phyloP scores from a whole-genome alignment of 2,888 invertebrate genomes.

The Mesodorylaimus sp. region DNA sequence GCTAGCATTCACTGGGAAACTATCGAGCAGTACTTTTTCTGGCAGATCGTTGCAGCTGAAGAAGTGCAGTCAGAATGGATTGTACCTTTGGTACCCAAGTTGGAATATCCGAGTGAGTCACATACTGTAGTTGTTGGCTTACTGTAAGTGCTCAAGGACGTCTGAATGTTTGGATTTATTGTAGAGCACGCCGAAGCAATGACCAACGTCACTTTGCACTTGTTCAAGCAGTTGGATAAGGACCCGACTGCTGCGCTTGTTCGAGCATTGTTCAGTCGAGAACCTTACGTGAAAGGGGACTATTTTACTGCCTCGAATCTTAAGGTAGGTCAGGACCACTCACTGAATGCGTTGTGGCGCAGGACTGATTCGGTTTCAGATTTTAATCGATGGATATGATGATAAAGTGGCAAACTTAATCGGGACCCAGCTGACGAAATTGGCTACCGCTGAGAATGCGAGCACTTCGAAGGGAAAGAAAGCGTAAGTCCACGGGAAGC shows the following conservation, averaged over 20 bases:
- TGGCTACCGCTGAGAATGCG: conserved; percentile 45
- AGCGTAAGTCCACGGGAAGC: no score
- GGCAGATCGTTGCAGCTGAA: conserved; percentile 85
- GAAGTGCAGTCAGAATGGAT: conserved; percentile 79
- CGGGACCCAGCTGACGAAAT: conserved; percentile 32
- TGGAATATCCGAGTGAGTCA: conserved; percentile 31
- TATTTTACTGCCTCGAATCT: conserved; percentile 73
- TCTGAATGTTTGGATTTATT: conserved; percentile 9
- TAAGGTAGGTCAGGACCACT: conserved; percentile 35
- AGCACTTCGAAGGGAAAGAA: conserved; percentile 81
- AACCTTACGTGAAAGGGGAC: conserved; percentile 42
- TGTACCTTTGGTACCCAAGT: conserved; percentile 54
- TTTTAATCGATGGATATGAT: conserved; percentile 82
- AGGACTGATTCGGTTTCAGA: conserved; percentile 11
- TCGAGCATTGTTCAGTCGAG: conserved; percentile 50
- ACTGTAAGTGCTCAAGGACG: not conserved
- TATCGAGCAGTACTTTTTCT: conserved; percentile 85
- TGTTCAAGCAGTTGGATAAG: conserved; percentile 50
- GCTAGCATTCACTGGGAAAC: conserved; percentile 85
- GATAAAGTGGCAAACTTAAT: conserved; percentile 48
- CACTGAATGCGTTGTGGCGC: not conserved
- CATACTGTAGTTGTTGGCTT: not conserved
- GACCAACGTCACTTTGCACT: conserved; percentile 65
- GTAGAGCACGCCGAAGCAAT: conserved; percentile 72
- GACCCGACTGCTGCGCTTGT: conserved; percentile 66